Conservation (phyloP, 2,888 invertebrate species). For the Malthinus seriepunctatus region DNA sequence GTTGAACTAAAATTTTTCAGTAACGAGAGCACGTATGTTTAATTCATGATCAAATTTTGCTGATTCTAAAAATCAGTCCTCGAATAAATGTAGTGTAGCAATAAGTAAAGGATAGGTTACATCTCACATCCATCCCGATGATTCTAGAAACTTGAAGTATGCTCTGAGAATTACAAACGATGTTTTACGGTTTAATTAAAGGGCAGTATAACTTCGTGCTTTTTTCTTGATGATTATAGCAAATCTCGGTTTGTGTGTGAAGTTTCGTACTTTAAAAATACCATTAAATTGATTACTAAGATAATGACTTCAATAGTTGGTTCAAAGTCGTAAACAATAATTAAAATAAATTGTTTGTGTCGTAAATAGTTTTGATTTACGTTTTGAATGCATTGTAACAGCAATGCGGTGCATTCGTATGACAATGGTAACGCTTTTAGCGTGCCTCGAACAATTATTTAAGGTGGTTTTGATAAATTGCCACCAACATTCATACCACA, state of each 20-base stretch:
- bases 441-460: no score
- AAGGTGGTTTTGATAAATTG: no score
- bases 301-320: not conserved
- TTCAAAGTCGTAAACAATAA: no score
- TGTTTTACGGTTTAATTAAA: conserved; percentile 20
- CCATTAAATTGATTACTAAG: no score
- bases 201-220: conserved; percentile 16
- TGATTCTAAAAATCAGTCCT: conserved; percentile 24
- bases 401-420: no score
- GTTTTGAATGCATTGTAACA: no score
- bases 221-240: conserved; percentile 1
- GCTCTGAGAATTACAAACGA: conserved; percentile 23
- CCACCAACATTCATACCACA: no score
- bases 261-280: no score
- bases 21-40: conserved; percentile 32
- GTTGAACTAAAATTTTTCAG: conserved; percentile 25
- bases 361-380: no score
- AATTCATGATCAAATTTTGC: conserved; percentile 29
- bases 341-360: no score
- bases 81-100: conserved; percentile 13
- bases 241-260: not conserved
- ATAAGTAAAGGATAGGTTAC: conserved; percentile 15
- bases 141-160: conserved; percentile 26
- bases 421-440: no score
- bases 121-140: conserved; percentile 23